phyloP scores from a whole-genome alignment of 2,113 vertebrate species.

The Origma solitaria region DNA sequence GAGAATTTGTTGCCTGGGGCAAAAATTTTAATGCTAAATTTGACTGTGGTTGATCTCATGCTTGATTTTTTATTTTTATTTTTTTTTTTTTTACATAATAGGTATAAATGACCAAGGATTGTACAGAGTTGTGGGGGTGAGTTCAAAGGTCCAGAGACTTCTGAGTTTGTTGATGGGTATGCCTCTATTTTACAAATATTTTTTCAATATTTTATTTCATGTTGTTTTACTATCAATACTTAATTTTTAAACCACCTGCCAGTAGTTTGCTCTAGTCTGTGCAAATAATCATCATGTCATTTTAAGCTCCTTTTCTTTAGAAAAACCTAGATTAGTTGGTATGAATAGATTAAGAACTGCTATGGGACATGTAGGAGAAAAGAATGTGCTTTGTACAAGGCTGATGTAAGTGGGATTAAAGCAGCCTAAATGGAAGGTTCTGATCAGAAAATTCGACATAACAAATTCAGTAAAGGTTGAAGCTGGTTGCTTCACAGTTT shows the following conservation, averaged over 20 bases:
- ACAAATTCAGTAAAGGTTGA: not conserved
- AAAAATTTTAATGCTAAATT: not conserved
- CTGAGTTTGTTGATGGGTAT: conserved; percentile 94
- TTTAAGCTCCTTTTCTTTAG: not conserved
- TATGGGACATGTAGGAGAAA: not conserved
- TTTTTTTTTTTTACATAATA: conserved; percentile 46
- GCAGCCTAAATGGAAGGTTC: not conserved
- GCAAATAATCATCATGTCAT: not conserved
- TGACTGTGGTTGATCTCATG: not conserved
- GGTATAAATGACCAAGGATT: conserved; percentile 97
- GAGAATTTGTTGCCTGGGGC: not conserved
- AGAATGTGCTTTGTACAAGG: not conserved
- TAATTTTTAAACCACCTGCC: not conserved
- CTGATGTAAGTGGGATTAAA: not conserved
- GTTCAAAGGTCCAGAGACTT: conserved; percentile 98
- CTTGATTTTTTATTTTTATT: not conserved
- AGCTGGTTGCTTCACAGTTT: not conserved
- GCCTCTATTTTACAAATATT: conserved; percentile 74
- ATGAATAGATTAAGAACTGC: not conserved
- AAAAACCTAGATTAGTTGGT: not conserved
- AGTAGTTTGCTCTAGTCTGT: not conserved
- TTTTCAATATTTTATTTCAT: conserved; percentile 25
- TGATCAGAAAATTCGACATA: not conserved
- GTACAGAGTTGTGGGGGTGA: conserved; percentile 97
- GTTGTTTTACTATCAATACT: not conserved